Percentiles rank a stretch among this genome's conserved stretches.
Evolutionary conservation across 2,113 vertebrate genomes (phyloP).

Genomic region (Hypocryptadius cinnamomeus): DNA sequence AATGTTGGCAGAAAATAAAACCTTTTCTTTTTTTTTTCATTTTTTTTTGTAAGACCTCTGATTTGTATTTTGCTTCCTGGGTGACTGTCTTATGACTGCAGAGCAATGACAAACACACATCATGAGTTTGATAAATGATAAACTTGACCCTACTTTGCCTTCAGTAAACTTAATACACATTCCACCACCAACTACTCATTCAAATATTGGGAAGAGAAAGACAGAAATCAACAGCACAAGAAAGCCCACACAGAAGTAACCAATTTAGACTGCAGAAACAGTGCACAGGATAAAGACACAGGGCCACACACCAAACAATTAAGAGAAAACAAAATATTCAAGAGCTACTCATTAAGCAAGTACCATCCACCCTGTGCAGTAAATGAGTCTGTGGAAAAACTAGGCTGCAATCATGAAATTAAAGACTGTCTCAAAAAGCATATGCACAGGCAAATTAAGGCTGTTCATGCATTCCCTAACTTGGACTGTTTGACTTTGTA

Average conservation of each 20-base stretch:
- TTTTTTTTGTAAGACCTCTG: background rate
- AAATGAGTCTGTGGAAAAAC: constrained; percentile 25
- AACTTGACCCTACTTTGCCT: background rate
- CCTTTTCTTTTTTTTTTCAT: rapidly evolving
- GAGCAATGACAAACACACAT: background rate
- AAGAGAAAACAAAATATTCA: constrained; percentile 41
- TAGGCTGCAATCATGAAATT: constrained; percentile 20
- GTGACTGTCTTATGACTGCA: background rate
- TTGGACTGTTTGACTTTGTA: background rate
- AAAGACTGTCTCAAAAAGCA: constrained; percentile 9
- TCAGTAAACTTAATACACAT: background rate
- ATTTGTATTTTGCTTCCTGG: background rate
- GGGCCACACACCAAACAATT: constrained; percentile 28
- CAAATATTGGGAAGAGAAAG: background rate
- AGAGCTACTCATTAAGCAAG: constrained; percentile 28
- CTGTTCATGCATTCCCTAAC: background rate
- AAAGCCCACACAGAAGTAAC: constrained; percentile 12
- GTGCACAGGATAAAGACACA: background rate
- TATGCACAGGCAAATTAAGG: background rate
- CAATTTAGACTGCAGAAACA: background rate
- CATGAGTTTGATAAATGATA: background rate
- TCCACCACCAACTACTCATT: background rate
- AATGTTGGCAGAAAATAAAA: background rate
- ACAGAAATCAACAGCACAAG: background rate
- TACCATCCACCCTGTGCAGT: background rate